phyloP scores from a whole-genome alignment of 2,113 vertebrate genomes.

The Columba livia region DNA sequence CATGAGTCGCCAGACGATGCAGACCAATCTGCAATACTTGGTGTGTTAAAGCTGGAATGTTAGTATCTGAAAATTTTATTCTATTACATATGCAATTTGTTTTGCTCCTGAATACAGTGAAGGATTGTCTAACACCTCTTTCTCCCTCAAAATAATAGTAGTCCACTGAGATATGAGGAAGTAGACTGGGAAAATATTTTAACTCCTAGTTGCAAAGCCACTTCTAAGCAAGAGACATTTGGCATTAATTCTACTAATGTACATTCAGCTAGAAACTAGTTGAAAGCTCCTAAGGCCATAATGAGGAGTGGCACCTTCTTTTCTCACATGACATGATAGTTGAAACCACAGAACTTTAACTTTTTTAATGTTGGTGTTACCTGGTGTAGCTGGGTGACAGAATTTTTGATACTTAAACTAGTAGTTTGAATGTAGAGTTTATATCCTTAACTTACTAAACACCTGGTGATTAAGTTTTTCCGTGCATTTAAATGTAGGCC shows the following conservation, averaged over 20 bases:
- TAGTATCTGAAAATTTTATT: not conserved
- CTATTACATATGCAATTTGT: accelerated
- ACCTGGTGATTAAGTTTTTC: not conserved
- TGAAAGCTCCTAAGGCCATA: not conserved
- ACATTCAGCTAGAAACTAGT: not conserved
- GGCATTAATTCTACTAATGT: not conserved
- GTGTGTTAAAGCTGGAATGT: not conserved
- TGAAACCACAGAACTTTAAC: not conserved
- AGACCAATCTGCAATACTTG: accelerated
- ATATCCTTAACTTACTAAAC: not conserved
- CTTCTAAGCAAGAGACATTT: accelerated
- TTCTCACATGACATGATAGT: not conserved
- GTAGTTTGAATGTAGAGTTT: too few relatives aligned
- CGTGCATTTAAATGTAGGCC: not conserved
- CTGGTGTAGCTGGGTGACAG: not conserved
- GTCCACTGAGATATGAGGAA: not conserved
- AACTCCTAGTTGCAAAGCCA: not conserved
- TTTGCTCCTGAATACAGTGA: not conserved
- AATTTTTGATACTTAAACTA: not conserved
- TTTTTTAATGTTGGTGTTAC: not conserved
- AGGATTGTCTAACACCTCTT: not conserved
- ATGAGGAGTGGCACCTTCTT: not conserved
- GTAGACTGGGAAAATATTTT: accelerated
- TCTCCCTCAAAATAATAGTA: not conserved
- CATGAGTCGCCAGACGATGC: not conserved